phyloP scores from a whole-genome alignment of 2,797 vertebrate genomes.

The Acanthiza pusilla region DNA sequence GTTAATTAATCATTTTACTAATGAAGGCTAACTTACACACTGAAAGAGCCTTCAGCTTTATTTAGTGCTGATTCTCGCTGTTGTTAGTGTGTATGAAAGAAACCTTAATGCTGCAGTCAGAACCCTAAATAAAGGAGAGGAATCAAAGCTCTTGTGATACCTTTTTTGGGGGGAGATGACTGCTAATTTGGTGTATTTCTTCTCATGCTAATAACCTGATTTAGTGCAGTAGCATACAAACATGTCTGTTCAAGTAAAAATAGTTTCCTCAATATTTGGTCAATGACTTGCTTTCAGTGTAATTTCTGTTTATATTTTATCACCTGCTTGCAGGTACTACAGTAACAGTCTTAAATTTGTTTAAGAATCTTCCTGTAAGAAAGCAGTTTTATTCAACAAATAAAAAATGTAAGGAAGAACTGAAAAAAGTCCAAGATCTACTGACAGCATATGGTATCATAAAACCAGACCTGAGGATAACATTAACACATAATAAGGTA shows the following conservation, averaged over 20 bases:
- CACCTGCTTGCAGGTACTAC: slow-evolving; percentile 83
- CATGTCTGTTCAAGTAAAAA: not conserved
- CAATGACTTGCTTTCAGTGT: not conserved
- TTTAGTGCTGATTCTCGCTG: not conserved
- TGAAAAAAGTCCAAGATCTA: slow-evolving; percentile 91
- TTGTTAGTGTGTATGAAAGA: not conserved
- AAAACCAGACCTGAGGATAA: slow-evolving; percentile 87
- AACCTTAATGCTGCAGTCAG: not conserved
- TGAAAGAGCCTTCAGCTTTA: not conserved
- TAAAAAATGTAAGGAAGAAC: slow-evolving; percentile 93
- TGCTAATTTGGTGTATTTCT: not conserved
- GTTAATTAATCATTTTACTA: not conserved
- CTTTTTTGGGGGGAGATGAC: not conserved
- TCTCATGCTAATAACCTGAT: not conserved
- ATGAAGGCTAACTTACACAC: not conserved
- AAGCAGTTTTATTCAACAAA: slow-evolving; percentile 89
- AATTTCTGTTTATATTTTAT: not conserved
- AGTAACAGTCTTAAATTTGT: slow-evolving; percentile 85
- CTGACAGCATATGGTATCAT: slow-evolving; percentile 87
- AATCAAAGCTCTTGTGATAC: not conserved
- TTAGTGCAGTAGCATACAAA: not conserved
- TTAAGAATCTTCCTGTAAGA: slow-evolving; percentile 94
- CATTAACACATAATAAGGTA: slow-evolving; percentile 88
- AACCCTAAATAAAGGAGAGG: not conserved
- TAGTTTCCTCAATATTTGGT: not conserved